Evolutionary conservation across 2,888 invertebrate species (phyloP), one percentile per base, ranked within the genome.

Genomic region (Himalopsyche anomala): DNA sequence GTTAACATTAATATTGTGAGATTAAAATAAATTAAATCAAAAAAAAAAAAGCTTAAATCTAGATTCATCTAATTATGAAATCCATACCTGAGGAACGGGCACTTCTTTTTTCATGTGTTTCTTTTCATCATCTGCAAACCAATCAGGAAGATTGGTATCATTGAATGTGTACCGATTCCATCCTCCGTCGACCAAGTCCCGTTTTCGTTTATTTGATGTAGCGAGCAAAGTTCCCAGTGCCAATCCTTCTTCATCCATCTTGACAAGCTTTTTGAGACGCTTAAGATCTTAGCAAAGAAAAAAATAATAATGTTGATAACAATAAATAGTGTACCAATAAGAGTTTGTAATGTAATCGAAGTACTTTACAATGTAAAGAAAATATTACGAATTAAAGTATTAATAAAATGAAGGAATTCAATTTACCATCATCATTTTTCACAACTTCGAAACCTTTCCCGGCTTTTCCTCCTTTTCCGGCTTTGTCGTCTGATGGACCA

Each of bases 141-240:
- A 99, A 89, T 97, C 96, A 0, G 99, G 99, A 81, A 99, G 93
- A 90, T 97, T 94, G 2, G 95, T 95, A 91, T 99, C 99, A 90
- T 98, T 98, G 90, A 97, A 98, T 4, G 97, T 95, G 91, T 97
- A 99, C 89, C 98, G 95, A 92, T 99, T 98, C 97, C 98, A 99
- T 0, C 96, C 98, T 82, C 95, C 96, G 91, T 99, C 99, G 12
- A 96, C 93, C 12, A 99, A 92, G 90, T 99, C 99, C 55, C 99
- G 94, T 90, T 97, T 97, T 17, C 96, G 94, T 92, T 99, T 99
- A 91, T 96, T 96, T 56, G 99, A 98, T 85, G 97, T 96, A 8
- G 97, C 95, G 93, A 99, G 94, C 92, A 98, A 94, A 0, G 98
- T 96, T 2, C 99, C 99, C 55, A 99, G 92, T 0, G 99, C 99